Base-by-base conservation (phyloP, 2,113 vertebrate genomes). In the Ranitomeya variabilis region DNA sequence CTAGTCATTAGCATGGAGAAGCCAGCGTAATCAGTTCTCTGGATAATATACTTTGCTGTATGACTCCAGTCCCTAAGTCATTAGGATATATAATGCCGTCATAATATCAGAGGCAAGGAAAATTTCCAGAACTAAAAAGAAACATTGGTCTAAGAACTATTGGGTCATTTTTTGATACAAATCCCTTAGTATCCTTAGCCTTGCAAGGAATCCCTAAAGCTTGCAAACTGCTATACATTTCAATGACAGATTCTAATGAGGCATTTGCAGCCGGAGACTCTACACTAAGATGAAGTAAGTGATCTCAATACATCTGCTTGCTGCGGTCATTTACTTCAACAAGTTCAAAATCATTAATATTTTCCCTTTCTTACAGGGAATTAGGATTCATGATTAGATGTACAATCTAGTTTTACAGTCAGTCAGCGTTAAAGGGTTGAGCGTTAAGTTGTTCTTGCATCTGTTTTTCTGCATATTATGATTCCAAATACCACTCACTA, bases 1-100 rank as follows among this genome's bases (percentile, higher is more conserved):
- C 93, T 9, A 96, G 95, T 7, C 90, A 90, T 14, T 66, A 83
- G 45, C 45, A 51, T 21, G 62, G n/a, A 66, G 21, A 9, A 83
- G n/a, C 18, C 19, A 8, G n/a, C 7, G 21, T 79, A n/a, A n/a
- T 23, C 9, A 15, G 14, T 54, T 23, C 45, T 57, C 21, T 71
- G 66, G 66, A 4, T n/a, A 67, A 67, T 8, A 18, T 45, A 37
- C 1, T 18, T 76, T 76, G 6, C 31, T 51, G n/a, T 8, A 45
- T 76, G 26, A 76, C 18, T 23, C 57, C 51, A 26, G 15, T 80
- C n/a, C n/a, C 60, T 3, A 23, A 7, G 15, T 57, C 11, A 23
- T 57, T 18, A 78, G 13, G 51, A 55, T 45, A n/a, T 19, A 7
- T 1, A 57, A 26, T 59, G 7, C 7, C 54, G 60, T 80, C 5